Percentiles rank a stretch among this genome's conserved stretches.
phyloP scores from a whole-genome alignment of 2,888 invertebrate species.

The Spialia ferax region DNA sequence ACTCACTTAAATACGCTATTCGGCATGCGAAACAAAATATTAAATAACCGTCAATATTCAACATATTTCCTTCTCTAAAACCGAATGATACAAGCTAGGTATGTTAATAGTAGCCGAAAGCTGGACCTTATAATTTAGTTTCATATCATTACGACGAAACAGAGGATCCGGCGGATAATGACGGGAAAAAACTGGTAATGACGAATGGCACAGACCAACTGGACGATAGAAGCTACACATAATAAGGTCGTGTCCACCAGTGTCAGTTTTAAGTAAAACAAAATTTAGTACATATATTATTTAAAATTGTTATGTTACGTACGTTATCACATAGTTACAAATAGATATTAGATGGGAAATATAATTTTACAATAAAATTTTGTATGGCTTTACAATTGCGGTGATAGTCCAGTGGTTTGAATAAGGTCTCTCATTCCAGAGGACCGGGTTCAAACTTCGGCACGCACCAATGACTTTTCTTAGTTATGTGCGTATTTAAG shows the following conservation, averaged over 20 bases:
- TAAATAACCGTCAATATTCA: not conserved
- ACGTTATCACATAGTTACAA: too few relatives aligned
- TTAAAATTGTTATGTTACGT: too few relatives aligned
- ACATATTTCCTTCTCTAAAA: not conserved
- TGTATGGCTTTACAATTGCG: too few relatives aligned
- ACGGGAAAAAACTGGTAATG: slow-evolving; percentile 61
- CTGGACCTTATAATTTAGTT: slow-evolving; percentile 78
- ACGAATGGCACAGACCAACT: slow-evolving; percentile 51
- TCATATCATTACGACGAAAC: slow-evolving; percentile 77
- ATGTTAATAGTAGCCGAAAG: slow-evolving; percentile 76
- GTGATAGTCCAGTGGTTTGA: too few relatives aligned
- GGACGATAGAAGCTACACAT: slow-evolving; percentile 23
- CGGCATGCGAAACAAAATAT: slow-evolving; percentile 4
- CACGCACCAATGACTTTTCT: too few relatives aligned
- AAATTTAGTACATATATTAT: too few relatives aligned
- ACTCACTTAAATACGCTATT: not conserved
- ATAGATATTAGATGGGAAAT: too few relatives aligned
- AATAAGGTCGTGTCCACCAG: not conserved
- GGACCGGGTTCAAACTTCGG: too few relatives aligned
- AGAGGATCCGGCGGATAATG: slow-evolving; percentile 71
- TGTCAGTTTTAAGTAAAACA: too few relatives aligned
- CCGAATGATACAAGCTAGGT: slow-evolving; percentile 64
- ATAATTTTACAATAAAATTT: too few relatives aligned
- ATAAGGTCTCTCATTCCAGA: too few relatives aligned
- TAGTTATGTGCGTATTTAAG: too few relatives aligned